phyloP scores from a whole-genome alignment of 2,888 invertebrate genomes.

The Epinotia brunnichana region DNA sequence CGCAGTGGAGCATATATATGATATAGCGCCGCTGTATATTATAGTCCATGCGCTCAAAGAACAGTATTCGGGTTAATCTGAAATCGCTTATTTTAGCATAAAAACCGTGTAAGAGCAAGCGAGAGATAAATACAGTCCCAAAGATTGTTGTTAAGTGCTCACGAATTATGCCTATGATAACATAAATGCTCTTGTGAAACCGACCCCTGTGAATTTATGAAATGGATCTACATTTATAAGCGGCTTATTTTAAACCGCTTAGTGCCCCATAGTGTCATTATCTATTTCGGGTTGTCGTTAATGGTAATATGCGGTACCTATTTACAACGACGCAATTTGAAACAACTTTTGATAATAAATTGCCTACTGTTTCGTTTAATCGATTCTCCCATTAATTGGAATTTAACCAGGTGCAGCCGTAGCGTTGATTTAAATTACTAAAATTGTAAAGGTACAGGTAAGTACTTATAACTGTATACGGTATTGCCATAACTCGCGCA shows the following conservation, averaged over 20 bases:
- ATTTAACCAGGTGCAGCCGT: not conserved
- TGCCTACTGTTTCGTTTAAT: not conserved
- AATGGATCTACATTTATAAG: slow-evolving; percentile 11
- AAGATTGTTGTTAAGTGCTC: no score
- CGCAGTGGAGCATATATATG: no score
- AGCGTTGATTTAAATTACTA: not conserved
- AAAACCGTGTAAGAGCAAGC: no score
- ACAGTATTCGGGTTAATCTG: no score
- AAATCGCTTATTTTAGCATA: no score
- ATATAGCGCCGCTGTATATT: no score
- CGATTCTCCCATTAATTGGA: not conserved
- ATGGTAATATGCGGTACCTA: not conserved
- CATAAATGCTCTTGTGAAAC: not conserved
- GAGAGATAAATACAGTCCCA: no score
- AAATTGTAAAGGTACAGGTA: no score
- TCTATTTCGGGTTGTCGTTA: slow-evolving; percentile 4
- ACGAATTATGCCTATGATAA: no score
- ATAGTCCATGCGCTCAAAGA: no score
- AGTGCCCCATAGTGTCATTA: slow-evolving; percentile 5
- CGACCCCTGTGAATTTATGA: slow-evolving; percentile 7
- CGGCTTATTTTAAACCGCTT: slow-evolving; percentile 25
- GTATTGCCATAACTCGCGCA: no score
- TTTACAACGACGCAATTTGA: not conserved
- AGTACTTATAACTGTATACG: no score
- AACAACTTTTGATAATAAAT: not conserved